Evolutionary conservation across 2,888 invertebrate genomes (phyloP), one percentile per base, ranked within the genome.

Genomic region (Ptychoptera albimana): DNA sequence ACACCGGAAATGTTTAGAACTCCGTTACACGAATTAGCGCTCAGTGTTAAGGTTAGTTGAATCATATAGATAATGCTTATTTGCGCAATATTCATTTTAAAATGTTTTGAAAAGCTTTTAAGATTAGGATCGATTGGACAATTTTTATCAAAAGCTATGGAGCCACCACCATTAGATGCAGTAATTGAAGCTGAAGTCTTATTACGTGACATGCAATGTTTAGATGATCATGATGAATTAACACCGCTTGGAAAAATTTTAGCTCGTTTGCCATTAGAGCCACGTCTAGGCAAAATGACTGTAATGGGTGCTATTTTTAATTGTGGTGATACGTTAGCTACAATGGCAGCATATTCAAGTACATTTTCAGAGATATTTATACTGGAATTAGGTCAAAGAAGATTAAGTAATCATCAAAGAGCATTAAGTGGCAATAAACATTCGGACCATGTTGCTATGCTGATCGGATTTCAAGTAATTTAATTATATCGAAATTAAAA

Each of bases 1-100:
- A 91, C 92, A 0, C 94, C 97, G 0, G 97, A 98, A 71, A 97
- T 98, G 78, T 92, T 97, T 68, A 74, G 97, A 43, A 96, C 96
- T 0, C 97, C 97, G 0, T 68, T 98, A 12, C 96, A 97, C 58
- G 96, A 97, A 60, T 69, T 97, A 45, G 89, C 93, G 0, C 71
- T 98, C 43, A 85, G 87, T 36, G 88, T 92, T 45, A 92, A 66
- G 41, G 46, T 46, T 43, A 30, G n/a, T 11, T n/a, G 4, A 42
- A 23, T 7, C n/a, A 23, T 10, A 8, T 11, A 41, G 5, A 34
- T 13, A 31, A n/a, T 12, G 34, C 3, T 36, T 36, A 42, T 42
- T 35, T 6, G 8, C 6, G 11, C 8, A n/a, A 9, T 39, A 13
- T 32, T 14, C 4, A 23, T 30, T 31, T 39, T 13, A 15, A 2